Base-by-base conservation (phyloP, 1,140 invertebrate genomes). In the Euura saliciscinereae region DNA sequence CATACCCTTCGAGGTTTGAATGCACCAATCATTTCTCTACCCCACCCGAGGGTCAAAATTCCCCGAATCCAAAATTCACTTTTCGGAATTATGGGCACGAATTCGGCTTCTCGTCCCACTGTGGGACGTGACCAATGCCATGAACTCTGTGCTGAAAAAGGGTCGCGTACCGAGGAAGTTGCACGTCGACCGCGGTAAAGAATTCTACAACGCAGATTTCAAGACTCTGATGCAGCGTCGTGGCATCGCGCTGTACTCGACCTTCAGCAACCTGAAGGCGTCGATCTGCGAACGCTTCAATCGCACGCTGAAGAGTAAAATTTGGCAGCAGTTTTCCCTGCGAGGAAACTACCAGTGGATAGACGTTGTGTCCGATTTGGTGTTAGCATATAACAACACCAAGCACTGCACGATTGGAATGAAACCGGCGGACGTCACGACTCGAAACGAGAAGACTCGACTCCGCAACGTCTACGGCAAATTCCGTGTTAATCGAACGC, bases 381-480 rank as follows among this genome's bases (percentile, higher is more conserved):
- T 70, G 10, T 3, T 28, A 45, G 11, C 7, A n/a, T 66, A 70
- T 43, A 84, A 86, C 73, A 74, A 81, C 65, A 75, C 71, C 51
- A 72, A 69, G 67, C 84, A 85, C 74, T 42, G 76, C 43, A 81
- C 69, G 42, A 82, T 81, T n/a, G 72, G 75, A 68, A 78, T 72
- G 66, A 72, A 72, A 65, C 83, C 84, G 51, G 45, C 65, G 13
- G 10, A 77, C 2, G 78, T 80, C 45, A 80, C 71, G 70, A 42
- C 72, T 42, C 43, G 28, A 42, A 13, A 75, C 44, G 71, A 72
- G 66, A n/a, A 73, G 69, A 1, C n/a, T n/a, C n/a, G n/a, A 64
- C 44, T 67, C 79, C 66, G 65, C 78, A n/a, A 4, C 71, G n/a
- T 69, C 66, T 4, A 66, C 67, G 10, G 78, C 78, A 68, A n/a